Percentiles rank a stretch among this genome's conserved stretches.
Evolutionary conservation across 2,888 invertebrate genomes (phyloP).

Genomic region (Plutella xylostella): DNA sequence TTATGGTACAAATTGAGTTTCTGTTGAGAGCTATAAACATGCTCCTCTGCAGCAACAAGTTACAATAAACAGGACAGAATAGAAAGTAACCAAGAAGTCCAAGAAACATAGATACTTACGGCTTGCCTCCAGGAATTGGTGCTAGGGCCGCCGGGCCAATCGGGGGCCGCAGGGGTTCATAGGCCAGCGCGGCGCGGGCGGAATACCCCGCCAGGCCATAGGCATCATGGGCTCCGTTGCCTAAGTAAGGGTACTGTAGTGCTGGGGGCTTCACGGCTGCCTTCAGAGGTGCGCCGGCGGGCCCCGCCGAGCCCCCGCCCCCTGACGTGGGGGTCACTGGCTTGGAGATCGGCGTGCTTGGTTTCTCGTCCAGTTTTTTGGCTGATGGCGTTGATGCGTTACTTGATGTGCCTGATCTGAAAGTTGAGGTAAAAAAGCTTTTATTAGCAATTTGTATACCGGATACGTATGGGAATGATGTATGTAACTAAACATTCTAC

Average conservation of each 20-base stretch:
- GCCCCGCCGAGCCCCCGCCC: constrained; percentile 67
- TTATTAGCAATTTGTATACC: no score
- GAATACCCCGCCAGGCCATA: constrained; percentile 63
- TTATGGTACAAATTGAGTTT: no score
- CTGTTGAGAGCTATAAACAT: no score
- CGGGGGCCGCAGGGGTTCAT: constrained; percentile 61
- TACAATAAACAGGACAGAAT: no score
- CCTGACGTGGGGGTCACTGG: constrained; percentile 87
- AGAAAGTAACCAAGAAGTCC: no score
- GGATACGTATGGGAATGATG: no score
- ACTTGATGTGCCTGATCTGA: constrained; percentile 86
- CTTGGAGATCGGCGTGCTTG: constrained; percentile 91
- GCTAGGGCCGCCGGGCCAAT: constrained; percentile 71
- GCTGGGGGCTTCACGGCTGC: constrained; percentile 71
- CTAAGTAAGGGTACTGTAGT: constrained; percentile 74
- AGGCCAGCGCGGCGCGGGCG: constrained; percentile 60
- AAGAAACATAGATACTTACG: constrained; percentile 78
- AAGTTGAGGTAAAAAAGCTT: constrained; percentile 14
- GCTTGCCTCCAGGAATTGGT: constrained; percentile 85
- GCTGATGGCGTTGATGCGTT: constrained; percentile 92
- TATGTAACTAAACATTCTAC: no score
- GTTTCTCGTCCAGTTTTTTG: constrained; percentile 89
- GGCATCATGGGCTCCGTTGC: constrained; percentile 61
- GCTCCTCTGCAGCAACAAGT: no score
- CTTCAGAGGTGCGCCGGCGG: constrained; percentile 67